Base-by-base conservation (phyloP, 2,797 vertebrate species). In the Moxostoma hubbsi region DNA sequence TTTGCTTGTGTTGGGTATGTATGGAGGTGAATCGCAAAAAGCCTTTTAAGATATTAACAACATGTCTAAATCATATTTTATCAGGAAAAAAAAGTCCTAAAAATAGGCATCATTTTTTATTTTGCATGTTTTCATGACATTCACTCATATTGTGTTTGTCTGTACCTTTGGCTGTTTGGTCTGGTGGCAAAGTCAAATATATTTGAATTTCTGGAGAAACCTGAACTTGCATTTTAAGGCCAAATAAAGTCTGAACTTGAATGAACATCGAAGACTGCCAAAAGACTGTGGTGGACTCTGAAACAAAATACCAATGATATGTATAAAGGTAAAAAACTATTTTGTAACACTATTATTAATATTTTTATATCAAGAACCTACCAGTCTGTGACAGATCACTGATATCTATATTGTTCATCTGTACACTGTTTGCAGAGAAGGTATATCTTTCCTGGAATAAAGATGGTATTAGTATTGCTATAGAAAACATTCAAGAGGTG, bases 181-280 rank as follows among this genome's bases (percentile, higher is more conserved):
- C 77, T 80, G 10, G 12, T 4, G 88, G 84, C 43, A 87, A 68
- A 36, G 82, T 90, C 64, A 94, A 77, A 76, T 90, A 93, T 43
- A 94, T 61, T 79, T 94, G 90, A 57, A 93, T 83, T 79, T 90
- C 85, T 76, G 92, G 92, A 77, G 18, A 86, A 78, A 90, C 58
- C 77, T 90, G 91, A 57, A 93, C 83, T 88, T 93, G 90, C 53
- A 94, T 84, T 62, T 89, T 90, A 62, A 94, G 65, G 16, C 88
- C 92, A 80, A 89, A 88, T 5, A 83, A 73, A 18, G 92, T 91
- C 9, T 86, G 57, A 36, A 94, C 86, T 55, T 90, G 88, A 75
- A 93, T 80, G 5, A 90, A 93, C 88, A 91, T 90, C 11, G 93
- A 93, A 18, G 93, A 93, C 87, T 92, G 89, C 93, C 92, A 93